These are phyloP conservation scores for Amphiprion percula DNA, from an alignment of 2,113 vertebrate species.

Conservation along the genomic window DNA sequence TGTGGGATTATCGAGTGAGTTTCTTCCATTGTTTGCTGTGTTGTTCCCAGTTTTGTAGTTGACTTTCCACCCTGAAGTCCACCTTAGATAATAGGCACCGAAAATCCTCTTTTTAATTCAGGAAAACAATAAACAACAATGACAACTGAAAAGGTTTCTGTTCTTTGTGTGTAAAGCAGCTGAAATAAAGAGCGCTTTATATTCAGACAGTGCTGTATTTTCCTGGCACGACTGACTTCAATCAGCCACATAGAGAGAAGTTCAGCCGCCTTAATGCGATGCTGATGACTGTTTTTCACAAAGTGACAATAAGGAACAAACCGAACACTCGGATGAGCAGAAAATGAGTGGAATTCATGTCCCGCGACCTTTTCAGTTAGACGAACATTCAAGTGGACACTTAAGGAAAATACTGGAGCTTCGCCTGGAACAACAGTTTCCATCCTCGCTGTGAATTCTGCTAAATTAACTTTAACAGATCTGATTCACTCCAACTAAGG, in stretches of 20 bases:
- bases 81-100: not conserved
- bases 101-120: constrained; percentile 11
- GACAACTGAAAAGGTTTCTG: not conserved
- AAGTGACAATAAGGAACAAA: not conserved
- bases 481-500: not conserved
- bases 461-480: not conserved
- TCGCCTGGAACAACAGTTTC: not conserved
- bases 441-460: not conserved
- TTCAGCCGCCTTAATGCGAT: not conserved
- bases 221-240: constrained; percentile 7
- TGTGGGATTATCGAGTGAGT: not conserved
- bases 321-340: constrained; percentile 2
- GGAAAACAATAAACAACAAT: constrained; percentile 28
- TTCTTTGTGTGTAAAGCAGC: not conserved
- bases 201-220: not conserved
- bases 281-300: not conserved
- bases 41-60: constrained; percentile 36
- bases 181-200: too few species aligned
- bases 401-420: not conserved
- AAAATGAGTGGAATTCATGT: constrained; percentile 4
- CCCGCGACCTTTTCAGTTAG: not conserved
- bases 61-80: constrained; percentile 20
- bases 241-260: not conserved
- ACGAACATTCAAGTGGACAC: constrained; percentile 13
- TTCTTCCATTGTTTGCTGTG: constrained; percentile 42